Evolutionary conservation across 2,113 vertebrate species (phyloP), one percentile per base, ranked within the genome.

Genomic region (Eurystomus gularis): DNA sequence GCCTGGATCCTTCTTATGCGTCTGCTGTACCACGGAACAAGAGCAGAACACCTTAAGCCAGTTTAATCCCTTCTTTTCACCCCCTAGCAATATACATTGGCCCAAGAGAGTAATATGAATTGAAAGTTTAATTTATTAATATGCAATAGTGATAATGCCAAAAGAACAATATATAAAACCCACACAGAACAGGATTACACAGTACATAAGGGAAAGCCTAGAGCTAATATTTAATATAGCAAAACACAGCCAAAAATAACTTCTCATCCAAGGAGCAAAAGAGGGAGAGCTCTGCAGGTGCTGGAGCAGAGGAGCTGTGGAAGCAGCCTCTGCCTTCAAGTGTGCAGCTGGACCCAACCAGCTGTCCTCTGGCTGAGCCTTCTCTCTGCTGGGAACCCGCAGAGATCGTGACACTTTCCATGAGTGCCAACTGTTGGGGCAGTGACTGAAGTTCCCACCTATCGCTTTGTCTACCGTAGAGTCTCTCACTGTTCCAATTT

Each of bases 91-190:
- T 95, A 97, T 94, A 79, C 84, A 57, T 92, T 86, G 93, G 89
- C 95, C 89, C 90, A 66, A 69, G 92, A 95, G 95, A 94, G 78
- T 62, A 93, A 62, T 81, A 77, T 1, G 93, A 96, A 96, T 95
- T 91, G 91, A 51, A 97, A 93, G 96, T 93, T 96, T 91, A 97
- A 95, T 97, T 94, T 94, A 96, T 95, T 96, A 96, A 94, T 94
- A 97, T 89, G 94, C 86, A 94, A 93, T 87, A 87, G 91, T 93
- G 94, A 97, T 94, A 96, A 96, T 94, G 93, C 92, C 94, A 94
- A 94, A 97, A 97, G 94, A 95, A 97, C 88, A 97, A 94, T 94
- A 93, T 94, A 85, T 94, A 95, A 96, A 95, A 44, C 77, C 73
- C 94, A 66, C 87, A 76, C 86, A 89, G 94, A 94, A 93, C 57